Percentiles rank a stretch among this genome's conserved stretches.
Conservation (phyloP, 2,113 vertebrate genomes). For the Lamprologus speciosus region DNA sequence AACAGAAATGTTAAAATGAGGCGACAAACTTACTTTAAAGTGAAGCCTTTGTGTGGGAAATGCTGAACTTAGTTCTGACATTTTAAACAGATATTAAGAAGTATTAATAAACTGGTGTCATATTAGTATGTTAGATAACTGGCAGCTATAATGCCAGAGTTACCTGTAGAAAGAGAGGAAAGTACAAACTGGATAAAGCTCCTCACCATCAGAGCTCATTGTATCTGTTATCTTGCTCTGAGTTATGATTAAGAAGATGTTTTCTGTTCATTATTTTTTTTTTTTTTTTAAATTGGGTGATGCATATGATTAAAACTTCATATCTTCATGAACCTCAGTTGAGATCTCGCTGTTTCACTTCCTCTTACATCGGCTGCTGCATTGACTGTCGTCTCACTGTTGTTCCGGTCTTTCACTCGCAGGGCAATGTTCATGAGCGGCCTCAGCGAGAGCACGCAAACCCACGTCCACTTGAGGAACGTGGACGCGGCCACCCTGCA, state of each 20-base stretch:
- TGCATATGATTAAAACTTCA: not conserved
- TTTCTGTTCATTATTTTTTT: not conserved
- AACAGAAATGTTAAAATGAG: not conserved
- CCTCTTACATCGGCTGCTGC: not conserved
- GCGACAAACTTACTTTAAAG: not conserved
- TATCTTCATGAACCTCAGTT: not conserved
- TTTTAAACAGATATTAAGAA: not conserved
- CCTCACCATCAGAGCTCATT: not conserved
- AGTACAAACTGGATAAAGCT: not conserved
- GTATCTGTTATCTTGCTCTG: not conserved
- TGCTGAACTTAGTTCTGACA: not conserved
- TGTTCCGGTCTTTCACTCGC: not conserved
- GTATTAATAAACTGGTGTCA: not conserved
- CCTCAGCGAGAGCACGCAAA: conserved; percentile 96
- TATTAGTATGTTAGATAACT: not conserved
- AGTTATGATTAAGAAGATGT: not conserved
- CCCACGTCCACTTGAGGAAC: conserved; percentile 89
- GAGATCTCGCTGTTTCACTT: not conserved
- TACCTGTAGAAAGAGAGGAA: not conserved
- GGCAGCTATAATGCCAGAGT: not conserved
- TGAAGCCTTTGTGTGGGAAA: not conserved
- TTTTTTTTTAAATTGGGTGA: accelerated
- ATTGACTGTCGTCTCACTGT: not conserved
- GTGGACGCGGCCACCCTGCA: conserved; percentile 91
- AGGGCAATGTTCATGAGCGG: conserved; percentile 99